Evolutionary conservation across 2,888 invertebrate species (phyloP).

Genomic region (Osmoderma eremita): DNA sequence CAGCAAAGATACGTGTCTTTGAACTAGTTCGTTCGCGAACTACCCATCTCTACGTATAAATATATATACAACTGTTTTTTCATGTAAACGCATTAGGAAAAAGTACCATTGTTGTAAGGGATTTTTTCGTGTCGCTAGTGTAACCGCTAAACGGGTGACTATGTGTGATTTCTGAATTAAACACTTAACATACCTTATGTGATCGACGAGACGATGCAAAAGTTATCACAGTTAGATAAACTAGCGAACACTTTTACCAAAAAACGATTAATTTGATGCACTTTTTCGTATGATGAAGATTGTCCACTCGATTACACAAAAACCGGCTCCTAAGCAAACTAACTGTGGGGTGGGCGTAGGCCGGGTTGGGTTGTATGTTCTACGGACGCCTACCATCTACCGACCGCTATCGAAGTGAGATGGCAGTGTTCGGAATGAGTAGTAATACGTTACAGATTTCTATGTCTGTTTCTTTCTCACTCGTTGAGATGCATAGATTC

Average conservation of each 20-base stretch:
- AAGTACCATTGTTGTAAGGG: neutral
- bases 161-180: constrained; percentile 18
- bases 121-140: neutral
- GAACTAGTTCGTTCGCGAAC: too few relatives aligned
- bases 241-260: constrained; percentile 22
- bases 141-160: constrained; percentile 9
- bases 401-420: constrained; percentile 19
- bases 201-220: constrained; percentile 12
- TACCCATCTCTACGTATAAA: too few relatives aligned
- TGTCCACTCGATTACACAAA: constrained; percentile 42
- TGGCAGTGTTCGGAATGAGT: constrained; percentile 3
- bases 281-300: constrained; percentile 39
- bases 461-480: constrained; percentile 21
- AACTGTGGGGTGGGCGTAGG: too few relatives aligned
- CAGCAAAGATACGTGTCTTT: too few relatives aligned
- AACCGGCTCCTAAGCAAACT: constrained; percentile 48
- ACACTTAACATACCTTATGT: constrained; percentile 29
- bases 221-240: constrained; percentile 41
- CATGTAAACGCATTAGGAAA: neutral
- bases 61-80: neutral
- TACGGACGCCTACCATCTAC: constrained; percentile 43
- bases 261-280: constrained; percentile 43
- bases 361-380: constrained; percentile 46
- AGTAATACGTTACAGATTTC: neutral
- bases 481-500: neutral